A percentile compares a stretch with the other conserved stretches of the same genome.
Conservation (phyloP, 1,140 invertebrate genomes). For the Homarus americanus region DNA sequence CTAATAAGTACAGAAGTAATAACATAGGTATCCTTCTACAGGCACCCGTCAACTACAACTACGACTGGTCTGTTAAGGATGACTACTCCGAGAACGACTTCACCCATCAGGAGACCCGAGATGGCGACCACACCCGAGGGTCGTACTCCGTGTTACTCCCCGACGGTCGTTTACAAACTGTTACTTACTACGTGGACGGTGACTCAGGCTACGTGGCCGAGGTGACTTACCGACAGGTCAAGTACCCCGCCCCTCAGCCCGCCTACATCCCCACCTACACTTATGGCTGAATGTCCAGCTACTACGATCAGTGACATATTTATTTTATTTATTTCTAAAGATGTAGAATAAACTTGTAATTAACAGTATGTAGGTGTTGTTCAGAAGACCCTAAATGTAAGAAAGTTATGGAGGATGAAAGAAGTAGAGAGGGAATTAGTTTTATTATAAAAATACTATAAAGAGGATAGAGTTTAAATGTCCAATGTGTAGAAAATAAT, state of each 20-base stretch:
- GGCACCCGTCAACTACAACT: slow-evolving; percentile 10
- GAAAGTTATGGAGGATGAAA: no score
- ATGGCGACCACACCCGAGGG: slow-evolving; percentile 33
- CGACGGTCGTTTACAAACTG: slow-evolving; percentile 28
- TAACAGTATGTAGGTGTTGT: no score
- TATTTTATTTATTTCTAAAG: no score
- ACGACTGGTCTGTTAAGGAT: slow-evolving; percentile 20
- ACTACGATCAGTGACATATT: no score
- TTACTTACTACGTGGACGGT: slow-evolving; percentile 16
- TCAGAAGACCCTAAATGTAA: no score
- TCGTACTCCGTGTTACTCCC: slow-evolving; percentile 32
- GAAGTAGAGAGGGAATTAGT: no score
- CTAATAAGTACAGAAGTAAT: no score
- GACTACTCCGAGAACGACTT: slow-evolving; percentile 25
- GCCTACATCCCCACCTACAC: background rate
- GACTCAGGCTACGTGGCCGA: slow-evolving; percentile 35
- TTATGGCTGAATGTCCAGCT: background rate
- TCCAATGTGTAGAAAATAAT: no score
- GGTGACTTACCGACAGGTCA: background rate
- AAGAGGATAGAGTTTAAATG: no score
- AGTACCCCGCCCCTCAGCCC: background rate
- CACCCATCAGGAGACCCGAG: slow-evolving; percentile 19
- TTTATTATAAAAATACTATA: no score
- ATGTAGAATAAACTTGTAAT: no score
- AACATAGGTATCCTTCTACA: background rate